phyloP scores from a whole-genome alignment of 2,797 vertebrate species.

The Fistularia commersonii region DNA sequence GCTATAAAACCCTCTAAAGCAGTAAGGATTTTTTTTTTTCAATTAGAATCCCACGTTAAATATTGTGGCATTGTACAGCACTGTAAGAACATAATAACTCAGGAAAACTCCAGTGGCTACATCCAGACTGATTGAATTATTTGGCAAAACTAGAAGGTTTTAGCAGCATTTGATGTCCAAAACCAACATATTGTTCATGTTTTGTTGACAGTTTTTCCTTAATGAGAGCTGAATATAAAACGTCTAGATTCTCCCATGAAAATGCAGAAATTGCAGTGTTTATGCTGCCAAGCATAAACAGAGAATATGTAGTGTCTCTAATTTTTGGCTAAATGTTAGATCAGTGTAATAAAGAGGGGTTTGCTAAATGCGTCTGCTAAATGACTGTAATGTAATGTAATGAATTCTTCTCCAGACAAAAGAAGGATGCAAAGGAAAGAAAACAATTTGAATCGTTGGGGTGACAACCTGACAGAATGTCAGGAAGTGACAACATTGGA shows the following conservation, averaged over 20 bases:
- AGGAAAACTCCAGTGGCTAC: no score
- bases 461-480: background rate
- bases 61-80: no score
- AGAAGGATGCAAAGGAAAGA: background rate
- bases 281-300: background rate
- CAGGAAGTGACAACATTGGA: slow-evolving; percentile 10
- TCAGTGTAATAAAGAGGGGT: background rate
- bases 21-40: no score
- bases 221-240: background rate
- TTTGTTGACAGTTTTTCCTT: slow-evolving; percentile 2
- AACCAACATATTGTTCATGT: slow-evolving; percentile 8
- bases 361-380: no score
- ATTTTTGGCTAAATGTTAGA: slow-evolving; percentile 1
- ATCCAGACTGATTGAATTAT: no score
- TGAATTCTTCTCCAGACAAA: background rate
- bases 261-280: no score
- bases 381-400: no score
- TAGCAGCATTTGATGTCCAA: slow-evolving; percentile 2
- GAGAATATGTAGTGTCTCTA: slow-evolving; percentile 1
- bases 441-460: background rate
- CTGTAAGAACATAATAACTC: no score
- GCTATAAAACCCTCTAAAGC: no score
- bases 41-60: no score
- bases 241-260: no score
- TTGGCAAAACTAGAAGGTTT: background rate